Evolutionary conservation across 2,113 vertebrate genomes (phyloP), one percentile per base, ranked within the genome.

Genomic region (Misgurnus mizolepis): DNA sequence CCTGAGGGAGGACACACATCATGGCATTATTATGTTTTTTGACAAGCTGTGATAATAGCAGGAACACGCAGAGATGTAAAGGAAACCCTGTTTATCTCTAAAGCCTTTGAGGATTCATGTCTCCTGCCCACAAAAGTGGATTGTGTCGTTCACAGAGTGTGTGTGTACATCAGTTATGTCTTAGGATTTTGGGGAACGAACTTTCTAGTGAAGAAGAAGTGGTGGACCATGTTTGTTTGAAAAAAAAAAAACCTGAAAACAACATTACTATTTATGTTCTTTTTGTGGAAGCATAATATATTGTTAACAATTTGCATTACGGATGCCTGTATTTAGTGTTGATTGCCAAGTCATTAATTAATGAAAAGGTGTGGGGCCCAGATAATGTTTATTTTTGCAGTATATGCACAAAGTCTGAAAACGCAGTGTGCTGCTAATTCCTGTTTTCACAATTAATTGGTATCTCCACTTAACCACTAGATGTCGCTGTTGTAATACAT

Each of bases 401-500:
- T 34, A 34, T 34, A 34, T 34, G 3, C 27, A 34, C 27, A 34
- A 2, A 34, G 27, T 34, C 27, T 34, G 2, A 2, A 34, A 34
- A 34, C 1, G 2, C 27, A 34, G 27, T 34, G 27, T 34, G 27
- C 27, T 34, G 27, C 27, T 34, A 34, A 34, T 34, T 73, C 4
- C 4, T 11, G 7, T 18, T 43, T 45, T 15, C n/a, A 1, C 40
- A 40, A 39, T 9, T 34, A 58, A 18, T 1, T 50, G 34, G 60
- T 64, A 75, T 11, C 12, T 34, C 12, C 41, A 47, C 4, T 64
- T n/a, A 27, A 64, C 78, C 78, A 79, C 78, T 79, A 79, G 78
- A 79, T 67, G 78, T 71, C 78, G n/a, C 67, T 70, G 8, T 71
- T 14, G 77, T 49, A 68, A 60, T 58, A 12, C 27, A 64, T 43